Evolutionary conservation across 2,888 invertebrate species (phyloP).

Genomic region (Aphelenchoides bicaudatus): DNA sequence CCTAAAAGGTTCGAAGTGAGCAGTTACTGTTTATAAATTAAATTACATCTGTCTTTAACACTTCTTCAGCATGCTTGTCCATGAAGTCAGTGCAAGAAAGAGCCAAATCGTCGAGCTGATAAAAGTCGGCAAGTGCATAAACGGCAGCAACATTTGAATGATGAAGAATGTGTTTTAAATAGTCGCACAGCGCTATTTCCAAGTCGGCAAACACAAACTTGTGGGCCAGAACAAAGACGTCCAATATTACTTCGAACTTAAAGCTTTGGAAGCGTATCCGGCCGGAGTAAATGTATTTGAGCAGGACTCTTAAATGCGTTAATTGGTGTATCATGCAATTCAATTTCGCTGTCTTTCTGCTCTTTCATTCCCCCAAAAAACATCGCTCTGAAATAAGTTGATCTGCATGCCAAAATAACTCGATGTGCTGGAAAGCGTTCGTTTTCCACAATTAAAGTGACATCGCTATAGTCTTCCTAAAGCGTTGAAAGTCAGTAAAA

Average conservation of each 20-base stretch:
- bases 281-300: conserved; percentile 92
- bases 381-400: conserved; percentile 75
- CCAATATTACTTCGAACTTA: conserved; percentile 66
- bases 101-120: conserved; percentile 67
- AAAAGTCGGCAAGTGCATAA: conserved; percentile 81
- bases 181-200: conserved; percentile 86
- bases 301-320: conserved; percentile 65
- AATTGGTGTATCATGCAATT: conserved; percentile 22
- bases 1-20: conserved; percentile 28
- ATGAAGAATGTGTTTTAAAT: conserved; percentile 80
- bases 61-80: conserved; percentile 80
- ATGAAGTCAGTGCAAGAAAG: conserved; percentile 82
- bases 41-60: conserved; percentile 73
- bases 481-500: too few species aligned
- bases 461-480: conserved; percentile 87
- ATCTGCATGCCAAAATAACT: conserved; percentile 86
- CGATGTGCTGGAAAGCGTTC: conserved; percentile 71
- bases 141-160: conserved; percentile 88
- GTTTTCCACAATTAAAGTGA: conserved; percentile 71
- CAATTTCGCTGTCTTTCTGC: conserved; percentile 70
- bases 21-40: background rate
- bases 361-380: conserved; percentile 69
- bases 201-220: conserved; percentile 89
- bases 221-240: conserved; percentile 80
- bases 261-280: conserved; percentile 63